Evolutionary conservation across 2,113 vertebrate genomes (phyloP), one percentile per base, ranked within the genome.

Genomic region (Eptesicus fuscus): DNA sequence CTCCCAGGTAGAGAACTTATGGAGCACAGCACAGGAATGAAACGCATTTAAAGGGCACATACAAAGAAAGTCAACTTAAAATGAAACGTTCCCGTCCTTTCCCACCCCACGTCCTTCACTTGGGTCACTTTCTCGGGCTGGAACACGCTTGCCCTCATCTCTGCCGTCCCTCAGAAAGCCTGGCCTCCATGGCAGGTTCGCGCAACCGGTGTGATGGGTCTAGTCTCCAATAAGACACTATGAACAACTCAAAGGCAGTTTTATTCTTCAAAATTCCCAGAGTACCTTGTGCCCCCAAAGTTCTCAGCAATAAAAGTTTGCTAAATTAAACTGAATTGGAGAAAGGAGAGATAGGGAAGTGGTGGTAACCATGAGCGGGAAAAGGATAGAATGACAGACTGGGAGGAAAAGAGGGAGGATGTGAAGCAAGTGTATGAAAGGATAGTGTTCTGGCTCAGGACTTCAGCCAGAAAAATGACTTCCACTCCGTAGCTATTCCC

Each of bases 401-500:
- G 3, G 2, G 23, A 47, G 6, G 40, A 49, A 9, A 63, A 5
- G 65, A 83, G 53, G 37, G 18, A 85, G 30, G 37, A 25, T 1
- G 9, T 69, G 40, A 87, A 95, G 65, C 79, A 79, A 76, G 42
- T 40, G 7, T 9, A 67, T 47, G 16, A 83, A 74, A 61, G 51
- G 25, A 42, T 51, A 47, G 5, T 73, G 13, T 44, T 53, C 56
- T 61, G 35, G 56, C 59, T 88, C 30, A 84, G 53, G 25, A 88
- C 51, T 82, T 91, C n/a, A 76, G 23, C 12, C 47, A 79, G n/a
- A 79, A 90, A 95, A 84, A 25, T 11, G n/a, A 90, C 37, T 53
- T 70, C 61, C 22, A 44, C 53, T 65, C 28, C 5, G 23, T 32
- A 79, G 67, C 28, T 73, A 47, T 61, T 79, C 20, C 49, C 71